phyloP scores from a whole-genome alignment of 2,797 vertebrate species.

The Notamacropus eugenii region DNA sequence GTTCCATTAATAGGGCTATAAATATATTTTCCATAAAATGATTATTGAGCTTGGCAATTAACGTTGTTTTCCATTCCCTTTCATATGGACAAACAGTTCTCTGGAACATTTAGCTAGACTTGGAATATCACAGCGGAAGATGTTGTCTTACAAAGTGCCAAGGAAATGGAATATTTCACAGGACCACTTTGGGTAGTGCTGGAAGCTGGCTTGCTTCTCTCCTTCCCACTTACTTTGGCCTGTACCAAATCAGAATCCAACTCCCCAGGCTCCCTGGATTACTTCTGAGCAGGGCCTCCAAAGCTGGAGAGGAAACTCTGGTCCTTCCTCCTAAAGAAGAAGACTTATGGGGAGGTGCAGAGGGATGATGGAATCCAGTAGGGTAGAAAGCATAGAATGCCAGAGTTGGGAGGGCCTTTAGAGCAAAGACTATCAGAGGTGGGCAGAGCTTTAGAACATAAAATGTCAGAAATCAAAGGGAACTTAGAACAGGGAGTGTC shows the following conservation, averaged over 20 bases:
- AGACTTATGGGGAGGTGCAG: neutral
- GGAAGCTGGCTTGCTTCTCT: neutral
- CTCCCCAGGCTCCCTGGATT: neutral
- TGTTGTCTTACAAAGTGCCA: neutral
- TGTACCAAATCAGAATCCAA: neutral
- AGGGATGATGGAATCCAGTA: neutral
- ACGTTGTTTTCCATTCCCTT: neutral
- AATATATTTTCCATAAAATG: conserved; percentile 15
- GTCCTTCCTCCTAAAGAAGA: neutral
- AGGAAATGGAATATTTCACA: neutral
- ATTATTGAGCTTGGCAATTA: conserved; percentile 17
- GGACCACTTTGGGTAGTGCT: neutral
- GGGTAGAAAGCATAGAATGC: neutral
- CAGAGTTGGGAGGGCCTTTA: neutral
- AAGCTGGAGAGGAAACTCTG: neutral
- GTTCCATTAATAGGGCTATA: neutral
- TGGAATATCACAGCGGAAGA: neutral
- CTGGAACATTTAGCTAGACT: neutral
- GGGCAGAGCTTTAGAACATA: too few species aligned
- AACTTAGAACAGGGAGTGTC: too few species aligned
- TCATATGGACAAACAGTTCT: conserved; percentile 6
- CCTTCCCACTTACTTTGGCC: neutral
- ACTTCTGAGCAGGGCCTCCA: neutral
- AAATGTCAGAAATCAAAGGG: too few species aligned
- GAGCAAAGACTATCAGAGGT: neutral